phyloP scores from a whole-genome alignment of 2,797 vertebrate genomes.

The Nannoperca obscura region DNA sequence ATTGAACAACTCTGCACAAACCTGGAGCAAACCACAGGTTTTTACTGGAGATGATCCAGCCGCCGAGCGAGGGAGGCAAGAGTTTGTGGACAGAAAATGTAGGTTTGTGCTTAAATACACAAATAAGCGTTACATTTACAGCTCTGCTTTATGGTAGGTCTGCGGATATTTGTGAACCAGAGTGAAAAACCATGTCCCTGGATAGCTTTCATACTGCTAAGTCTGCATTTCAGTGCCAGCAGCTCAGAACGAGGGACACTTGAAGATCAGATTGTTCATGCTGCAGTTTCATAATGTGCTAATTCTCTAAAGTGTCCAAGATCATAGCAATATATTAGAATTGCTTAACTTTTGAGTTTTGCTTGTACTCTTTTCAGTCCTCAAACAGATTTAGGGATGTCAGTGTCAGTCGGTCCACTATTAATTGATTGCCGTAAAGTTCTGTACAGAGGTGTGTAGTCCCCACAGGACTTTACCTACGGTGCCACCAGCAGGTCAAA shows the following conservation, averaged over 20 bases:
- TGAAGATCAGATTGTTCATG: constrained; percentile 28
- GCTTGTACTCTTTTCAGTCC: not conserved
- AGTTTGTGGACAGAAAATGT: constrained; percentile 42
- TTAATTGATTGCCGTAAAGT: not conserved
- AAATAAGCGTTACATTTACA: constrained; percentile 49
- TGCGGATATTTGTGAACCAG: constrained; percentile 40
- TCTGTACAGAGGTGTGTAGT: not conserved
- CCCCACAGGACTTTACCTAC: not conserved
- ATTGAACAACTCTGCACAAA: constrained; percentile 46
- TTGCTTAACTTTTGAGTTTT: not conserved
- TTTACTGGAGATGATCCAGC: constrained; percentile 56
- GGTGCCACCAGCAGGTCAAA: not conserved
- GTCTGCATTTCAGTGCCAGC: constrained; percentile 1
- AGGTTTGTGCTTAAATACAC: constrained; percentile 33
- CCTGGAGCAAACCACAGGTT: constrained; percentile 23
- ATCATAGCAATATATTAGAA: constrained; percentile 1
- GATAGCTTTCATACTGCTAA: constrained; percentile 12
- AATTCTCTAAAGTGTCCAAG: constrained; percentile 8
- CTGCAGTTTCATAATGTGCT: constrained; percentile 29
- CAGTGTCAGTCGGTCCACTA: not conserved
- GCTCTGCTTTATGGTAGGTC: constrained; percentile 49
- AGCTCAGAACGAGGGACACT: constrained; percentile 20
- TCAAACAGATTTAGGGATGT: not conserved
- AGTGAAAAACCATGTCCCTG: constrained; percentile 33
- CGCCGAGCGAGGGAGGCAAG: not conserved